phyloP scores from a whole-genome alignment of 2,888 invertebrate species.

The Morpho achilles region DNA sequence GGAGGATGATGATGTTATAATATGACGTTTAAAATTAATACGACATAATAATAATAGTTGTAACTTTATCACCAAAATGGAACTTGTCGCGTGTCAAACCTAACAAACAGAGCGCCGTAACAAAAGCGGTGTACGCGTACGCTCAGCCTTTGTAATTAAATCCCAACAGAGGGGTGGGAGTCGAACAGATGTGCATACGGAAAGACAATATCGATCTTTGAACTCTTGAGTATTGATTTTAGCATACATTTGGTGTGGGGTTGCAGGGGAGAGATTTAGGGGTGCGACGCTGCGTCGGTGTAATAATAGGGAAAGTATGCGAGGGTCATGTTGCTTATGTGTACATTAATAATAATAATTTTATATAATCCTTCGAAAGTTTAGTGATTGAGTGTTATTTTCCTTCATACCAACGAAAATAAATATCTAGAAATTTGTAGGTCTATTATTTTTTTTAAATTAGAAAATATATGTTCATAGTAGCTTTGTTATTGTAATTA shows the following conservation, averaged over 20 bases:
- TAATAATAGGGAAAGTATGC: slow-evolving; percentile 3
- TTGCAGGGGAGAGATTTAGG: slow-evolving; percentile 33
- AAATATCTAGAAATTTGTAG: too few relatives aligned
- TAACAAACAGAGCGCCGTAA: not conserved
- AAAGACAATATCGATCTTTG: slow-evolving; percentile 70
- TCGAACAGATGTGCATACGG: slow-evolving; percentile 54
- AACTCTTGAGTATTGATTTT: slow-evolving; percentile 58
- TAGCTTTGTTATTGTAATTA: too few relatives aligned
- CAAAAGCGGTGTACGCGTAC: not conserved
- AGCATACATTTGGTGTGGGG: slow-evolving; percentile 41
- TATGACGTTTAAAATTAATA: too few relatives aligned
- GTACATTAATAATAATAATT: too few relatives aligned
- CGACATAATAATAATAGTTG: not conserved
- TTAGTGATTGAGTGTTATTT: too few relatives aligned
- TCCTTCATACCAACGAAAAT: too few relatives aligned
- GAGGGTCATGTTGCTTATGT: not conserved
- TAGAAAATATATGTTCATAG: too few relatives aligned
- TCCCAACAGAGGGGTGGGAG: slow-evolving; percentile 22
- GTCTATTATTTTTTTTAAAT: too few relatives aligned
- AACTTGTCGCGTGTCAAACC: slow-evolving; percentile 4
- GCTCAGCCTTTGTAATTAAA: slow-evolving; percentile 4
- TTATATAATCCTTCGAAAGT: too few relatives aligned
- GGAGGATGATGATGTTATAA: too few relatives aligned
- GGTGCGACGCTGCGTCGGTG: slow-evolving; percentile 3
- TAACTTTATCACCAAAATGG: slow-evolving; percentile 4